Conservation (phyloP, 2,113 vertebrate species). For the Sinosuthora webbiana region DNA sequence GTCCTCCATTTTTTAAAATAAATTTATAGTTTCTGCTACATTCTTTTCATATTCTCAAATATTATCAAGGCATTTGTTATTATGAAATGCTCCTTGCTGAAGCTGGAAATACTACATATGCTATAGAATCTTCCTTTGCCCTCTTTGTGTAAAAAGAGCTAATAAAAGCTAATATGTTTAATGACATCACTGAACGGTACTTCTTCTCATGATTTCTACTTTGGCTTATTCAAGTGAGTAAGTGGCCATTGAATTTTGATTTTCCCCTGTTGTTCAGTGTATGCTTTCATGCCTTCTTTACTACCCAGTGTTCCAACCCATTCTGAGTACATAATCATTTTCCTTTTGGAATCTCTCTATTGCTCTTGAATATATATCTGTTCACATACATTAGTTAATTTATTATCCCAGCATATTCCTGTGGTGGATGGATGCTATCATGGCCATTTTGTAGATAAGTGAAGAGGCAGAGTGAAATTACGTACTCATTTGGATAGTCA, state of each 20-base stretch:
- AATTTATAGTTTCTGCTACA: constrained; percentile 15
- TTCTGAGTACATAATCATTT: not conserved
- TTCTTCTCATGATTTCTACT: not conserved
- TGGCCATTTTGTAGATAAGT: not conserved
- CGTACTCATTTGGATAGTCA: not conserved
- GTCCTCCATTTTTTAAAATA: not conserved
- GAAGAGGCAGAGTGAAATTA: not conserved
- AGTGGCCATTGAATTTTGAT: not conserved
- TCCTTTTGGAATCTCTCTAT: not conserved
- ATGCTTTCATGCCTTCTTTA: not conserved
- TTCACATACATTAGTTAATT: not conserved
- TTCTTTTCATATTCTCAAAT: not conserved
- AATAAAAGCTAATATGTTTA: not conserved
- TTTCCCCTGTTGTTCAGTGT: not conserved
- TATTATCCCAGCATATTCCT: not conserved
- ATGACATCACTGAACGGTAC: not conserved
- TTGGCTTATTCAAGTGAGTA: not conserved
- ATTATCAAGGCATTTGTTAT: not conserved
- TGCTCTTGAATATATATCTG: not conserved
- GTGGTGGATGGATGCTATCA: not conserved
- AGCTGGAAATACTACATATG: not conserved
- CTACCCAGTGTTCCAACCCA: not conserved
- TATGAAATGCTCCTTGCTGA: constrained; percentile 3
- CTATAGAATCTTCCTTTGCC: not conserved
- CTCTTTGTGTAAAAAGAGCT: not conserved